phyloP scores from a whole-genome alignment of 1,140 invertebrate species.

The Melanaphis sacchari region DNA sequence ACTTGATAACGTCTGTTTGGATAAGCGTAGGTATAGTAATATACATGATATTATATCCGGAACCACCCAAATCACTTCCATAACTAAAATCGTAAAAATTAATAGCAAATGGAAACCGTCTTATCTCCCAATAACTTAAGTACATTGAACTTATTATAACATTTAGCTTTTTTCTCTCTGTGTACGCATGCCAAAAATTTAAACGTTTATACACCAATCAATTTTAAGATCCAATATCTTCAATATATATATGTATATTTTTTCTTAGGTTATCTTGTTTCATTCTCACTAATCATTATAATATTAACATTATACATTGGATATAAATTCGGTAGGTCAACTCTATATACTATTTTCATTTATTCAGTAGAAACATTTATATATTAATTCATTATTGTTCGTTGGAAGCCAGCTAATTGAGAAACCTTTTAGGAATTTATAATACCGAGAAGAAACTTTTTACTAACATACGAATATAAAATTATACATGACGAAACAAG shows the following conservation, averaged over 20 bases:
- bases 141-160: neutral
- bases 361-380: neutral
- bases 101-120: neutral
- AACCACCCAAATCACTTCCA: neutral
- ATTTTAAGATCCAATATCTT: neutral
- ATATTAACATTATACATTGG: neutral
- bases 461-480: neutral
- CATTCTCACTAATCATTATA: too few relatives aligned
- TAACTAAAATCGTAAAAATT: neutral
- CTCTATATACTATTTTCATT: neutral
- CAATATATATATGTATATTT: neutral
- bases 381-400: slow-evolving; percentile 1
- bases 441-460: neutral
- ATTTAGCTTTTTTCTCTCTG: neutral
- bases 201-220: neutral
- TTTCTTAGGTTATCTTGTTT: neutral
- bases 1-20: neutral
- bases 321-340: neutral
- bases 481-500: neutral
- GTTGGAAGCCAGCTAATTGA: neutral
- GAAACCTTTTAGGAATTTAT: neutral
- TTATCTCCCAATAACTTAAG: neutral
- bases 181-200: neutral
- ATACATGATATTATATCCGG: neutral
- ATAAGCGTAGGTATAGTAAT: neutral